Base-by-base conservation (phyloP, 2,888 invertebrate species). In the Gasteruption jaculator region DNA sequence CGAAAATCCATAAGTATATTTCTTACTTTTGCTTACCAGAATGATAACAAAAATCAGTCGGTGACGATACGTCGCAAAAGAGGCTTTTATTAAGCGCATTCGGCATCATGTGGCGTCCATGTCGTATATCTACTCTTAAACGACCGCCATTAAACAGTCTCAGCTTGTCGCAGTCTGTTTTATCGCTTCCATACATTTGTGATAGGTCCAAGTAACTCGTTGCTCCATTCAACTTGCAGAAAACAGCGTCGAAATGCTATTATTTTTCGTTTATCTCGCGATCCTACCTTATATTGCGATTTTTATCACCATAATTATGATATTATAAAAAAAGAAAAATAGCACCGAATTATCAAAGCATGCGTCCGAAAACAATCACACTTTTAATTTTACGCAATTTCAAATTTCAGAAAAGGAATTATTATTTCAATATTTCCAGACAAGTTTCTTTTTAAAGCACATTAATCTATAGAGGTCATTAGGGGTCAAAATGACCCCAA, bases 131-230 rank as follows among this genome's bases (percentile, higher is more conserved):
- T 6, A 72, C 66, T 7, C 67, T 68, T 22, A 79, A 59, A 33
- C 66, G 66, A 0, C 79, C 79, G 0, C 74, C 73, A 11, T 51
- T 56, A 46, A 68, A 71, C 25, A 65, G 65, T 7, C 79, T 68
- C 2, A 78, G 60, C 22, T 71, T 69, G 2, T 60, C 57, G 0
- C 74, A 70, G 4, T 68, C 32, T 11, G 62, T 65, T 24, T 70
- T 58, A n/a, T 74, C 72, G 0, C 72, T 69, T 0, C 78, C 76
- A 54, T 79, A 80, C 31, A 79, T 61, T 1, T 68, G 61, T 0
- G 79, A 79, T 0, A 74, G 76, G 45, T 80, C 79, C 3, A 79
- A 51, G 54, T 69, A 80, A 51, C 76, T 74, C 7, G 78, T 64
- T 2, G 56, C 58, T 16, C 53, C 54, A 40, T 59, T 62, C 32